A percentile compares a stretch with the other conserved stretches of the same genome.
Conservation (phyloP, 2,113 vertebrate genomes). For the Peromyscus californicus region DNA sequence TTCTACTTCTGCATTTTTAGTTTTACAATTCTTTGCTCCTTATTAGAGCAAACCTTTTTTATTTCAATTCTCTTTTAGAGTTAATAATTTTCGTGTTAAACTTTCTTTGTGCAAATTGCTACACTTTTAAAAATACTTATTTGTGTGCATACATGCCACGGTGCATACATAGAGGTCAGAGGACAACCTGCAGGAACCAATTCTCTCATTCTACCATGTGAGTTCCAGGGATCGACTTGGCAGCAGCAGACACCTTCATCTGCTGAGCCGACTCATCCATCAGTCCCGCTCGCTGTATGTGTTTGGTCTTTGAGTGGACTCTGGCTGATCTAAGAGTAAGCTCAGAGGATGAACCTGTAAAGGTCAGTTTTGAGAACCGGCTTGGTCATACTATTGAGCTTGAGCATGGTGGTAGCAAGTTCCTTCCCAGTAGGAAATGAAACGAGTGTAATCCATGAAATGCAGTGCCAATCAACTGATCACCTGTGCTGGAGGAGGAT, state of each 20-base stretch:
- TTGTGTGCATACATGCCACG: not conserved
- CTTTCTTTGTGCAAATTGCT: conserved; percentile 24
- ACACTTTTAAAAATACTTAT: not conserved
- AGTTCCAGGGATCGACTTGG: not conserved
- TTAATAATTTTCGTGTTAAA: conserved; percentile 27
- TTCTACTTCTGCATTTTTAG: not conserved
- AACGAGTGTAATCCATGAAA: not conserved
- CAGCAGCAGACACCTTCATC: not conserved
- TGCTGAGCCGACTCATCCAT: not conserved
- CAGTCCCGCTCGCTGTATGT: not conserved
- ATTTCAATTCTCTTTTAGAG: not conserved
- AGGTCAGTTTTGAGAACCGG: not conserved
- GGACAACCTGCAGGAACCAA: not conserved
- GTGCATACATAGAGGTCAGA: not conserved
- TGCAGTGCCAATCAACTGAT: not conserved
- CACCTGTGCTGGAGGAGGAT: not conserved
- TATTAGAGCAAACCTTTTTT: not conserved
- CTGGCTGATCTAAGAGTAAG: not conserved
- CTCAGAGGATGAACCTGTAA: not conserved
- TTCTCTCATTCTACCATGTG: not conserved
- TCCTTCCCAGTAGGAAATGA: conserved; percentile 17
- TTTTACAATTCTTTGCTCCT: not conserved
- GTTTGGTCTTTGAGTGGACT: not conserved
- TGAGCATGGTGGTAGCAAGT: not conserved
- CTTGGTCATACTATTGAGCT: not conserved